These are phyloP conservation scores for Dipus sagitta DNA, from an alignment of 2,797 vertebrate genomes.

Conservation along the genomic window DNA sequence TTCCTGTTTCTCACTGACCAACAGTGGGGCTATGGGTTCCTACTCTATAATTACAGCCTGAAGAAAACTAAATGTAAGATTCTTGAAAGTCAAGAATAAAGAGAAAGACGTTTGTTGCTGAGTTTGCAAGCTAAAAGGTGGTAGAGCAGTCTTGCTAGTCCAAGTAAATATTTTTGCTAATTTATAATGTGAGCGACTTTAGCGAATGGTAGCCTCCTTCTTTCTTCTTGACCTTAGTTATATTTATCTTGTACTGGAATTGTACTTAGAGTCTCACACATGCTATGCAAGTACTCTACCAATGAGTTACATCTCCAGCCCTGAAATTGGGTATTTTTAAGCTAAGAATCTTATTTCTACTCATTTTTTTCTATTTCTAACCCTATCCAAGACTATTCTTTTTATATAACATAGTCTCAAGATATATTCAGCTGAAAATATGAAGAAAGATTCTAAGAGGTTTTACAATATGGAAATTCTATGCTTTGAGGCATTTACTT, in stretches of 20 bases:
- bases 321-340: not conserved
- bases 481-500: not conserved
- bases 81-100: constrained; percentile 26
- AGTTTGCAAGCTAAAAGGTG: constrained; percentile 30
- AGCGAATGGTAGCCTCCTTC: constrained; percentile 21
- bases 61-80: not conserved
- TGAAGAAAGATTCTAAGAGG: constrained; percentile 21
- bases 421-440: constrained; percentile 2
- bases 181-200: constrained; percentile 21
- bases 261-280: not conserved
- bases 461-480: constrained; percentile 36
- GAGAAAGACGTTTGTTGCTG: constrained; percentile 17
- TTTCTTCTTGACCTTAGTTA: constrained; percentile 11
- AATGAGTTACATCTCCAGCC: not conserved
- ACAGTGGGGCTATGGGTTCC: constrained; percentile 53
- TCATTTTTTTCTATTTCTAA: not conserved
- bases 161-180: constrained; percentile 31
- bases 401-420: not conserved
- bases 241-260: not conserved
- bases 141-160: not conserved
- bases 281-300: not conserved
- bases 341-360: not conserved
- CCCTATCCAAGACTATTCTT: not conserved
- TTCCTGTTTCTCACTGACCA: constrained; percentile 29
- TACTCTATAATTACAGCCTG: constrained; percentile 48